Evolutionary conservation across 2,113 vertebrate species (phyloP).

Genomic region (Pedionomus torquatus): DNA sequence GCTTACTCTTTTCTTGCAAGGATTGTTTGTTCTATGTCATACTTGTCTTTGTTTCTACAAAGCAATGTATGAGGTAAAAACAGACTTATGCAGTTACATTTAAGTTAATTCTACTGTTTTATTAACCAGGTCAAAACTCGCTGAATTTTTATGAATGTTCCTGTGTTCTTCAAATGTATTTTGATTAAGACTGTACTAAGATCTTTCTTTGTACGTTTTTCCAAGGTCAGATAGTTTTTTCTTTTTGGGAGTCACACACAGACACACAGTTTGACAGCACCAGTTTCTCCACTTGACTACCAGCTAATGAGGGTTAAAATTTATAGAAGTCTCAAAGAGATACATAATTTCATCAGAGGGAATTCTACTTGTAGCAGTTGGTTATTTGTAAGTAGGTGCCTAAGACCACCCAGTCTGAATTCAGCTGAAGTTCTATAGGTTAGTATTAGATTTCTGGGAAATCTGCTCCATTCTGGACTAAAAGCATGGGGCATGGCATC

Average conservation of each 20-base stretch:
- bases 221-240: background rate
- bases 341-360: background rate
- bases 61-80: background rate
- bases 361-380: background rate
- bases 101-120: background rate
- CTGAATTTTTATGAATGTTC: background rate
- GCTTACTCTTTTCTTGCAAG: background rate
- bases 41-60: background rate
- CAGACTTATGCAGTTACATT: background rate
- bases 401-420: fast-evolving
- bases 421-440: background rate
- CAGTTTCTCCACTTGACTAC: no score
- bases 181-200: background rate
- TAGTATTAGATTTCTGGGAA: background rate
- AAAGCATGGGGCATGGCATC: background rate
- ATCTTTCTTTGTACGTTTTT: background rate
- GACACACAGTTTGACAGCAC: no score
- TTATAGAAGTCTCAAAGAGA: no score
- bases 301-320: background rate
- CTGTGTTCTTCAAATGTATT: background rate
- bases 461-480: background rate
- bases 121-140: background rate
- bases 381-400: fast-evolving
- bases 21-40: background rate
- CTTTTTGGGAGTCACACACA: background rate